A percentile compares a stretch with the other conserved stretches of the same genome.
Evolutionary conservation across 2,888 invertebrate genomes (phyloP).

Genomic region (Drosophila suboccidentalis): DNA sequence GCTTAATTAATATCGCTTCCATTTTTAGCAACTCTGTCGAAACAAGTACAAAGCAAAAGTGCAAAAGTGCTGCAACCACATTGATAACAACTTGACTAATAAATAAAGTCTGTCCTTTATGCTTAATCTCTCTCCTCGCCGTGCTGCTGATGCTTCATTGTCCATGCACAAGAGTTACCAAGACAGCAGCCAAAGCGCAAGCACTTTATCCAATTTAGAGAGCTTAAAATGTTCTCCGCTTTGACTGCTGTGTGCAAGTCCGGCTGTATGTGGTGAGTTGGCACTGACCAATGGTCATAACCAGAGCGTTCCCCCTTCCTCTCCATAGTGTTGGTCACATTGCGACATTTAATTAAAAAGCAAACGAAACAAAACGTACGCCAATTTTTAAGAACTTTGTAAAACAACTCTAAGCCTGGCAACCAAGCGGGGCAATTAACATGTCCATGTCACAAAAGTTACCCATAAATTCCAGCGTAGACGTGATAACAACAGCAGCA

Average conservation of each 20-base stretch:
- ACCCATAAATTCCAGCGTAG: slow-evolving; percentile 72
- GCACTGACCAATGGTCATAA: slow-evolving; percentile 72
- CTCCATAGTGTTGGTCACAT: slow-evolving; percentile 14
- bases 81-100: slow-evolving; percentile 39
- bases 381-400: slow-evolving; percentile 80
- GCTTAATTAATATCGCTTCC: not conserved
- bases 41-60: slow-evolving; percentile 1
- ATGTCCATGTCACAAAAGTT: slow-evolving; percentile 77
- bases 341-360: slow-evolving; percentile 77
- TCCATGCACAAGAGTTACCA: slow-evolving; percentile 49
- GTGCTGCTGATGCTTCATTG: slow-evolving; percentile 13
- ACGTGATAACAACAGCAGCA: slow-evolving; percentile 45
- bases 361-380: slow-evolving; percentile 63
- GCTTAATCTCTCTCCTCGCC: slow-evolving; percentile 28
- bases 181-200: slow-evolving; percentile 65
- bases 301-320: slow-evolving; percentile 25
- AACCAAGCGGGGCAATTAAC: slow-evolving; percentile 73
- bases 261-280: slow-evolving; percentile 23
- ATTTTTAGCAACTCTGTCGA: slow-evolving; percentile 2
- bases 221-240: slow-evolving; percentile 73
- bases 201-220: slow-evolving; percentile 84
- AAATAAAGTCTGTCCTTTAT: slow-evolving; percentile 14
- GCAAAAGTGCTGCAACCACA: slow-evolving; percentile 4
- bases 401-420: slow-evolving; percentile 65
- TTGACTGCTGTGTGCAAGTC: slow-evolving; percentile 7